Base-by-base conservation (phyloP, 2,797 vertebrate genomes). In the Poeciliopsis infans region DNA sequence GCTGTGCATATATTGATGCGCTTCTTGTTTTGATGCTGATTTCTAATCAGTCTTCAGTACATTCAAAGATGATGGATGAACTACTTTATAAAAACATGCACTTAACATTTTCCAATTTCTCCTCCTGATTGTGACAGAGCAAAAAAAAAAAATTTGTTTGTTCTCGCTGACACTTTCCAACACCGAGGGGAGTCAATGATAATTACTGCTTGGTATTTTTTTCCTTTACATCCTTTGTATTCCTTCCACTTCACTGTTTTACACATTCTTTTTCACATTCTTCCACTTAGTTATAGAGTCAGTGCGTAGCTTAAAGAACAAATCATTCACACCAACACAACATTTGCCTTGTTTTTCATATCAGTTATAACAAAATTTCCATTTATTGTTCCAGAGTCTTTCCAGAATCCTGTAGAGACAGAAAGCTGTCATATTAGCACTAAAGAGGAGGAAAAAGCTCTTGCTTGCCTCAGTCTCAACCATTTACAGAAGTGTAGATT, bases 191-290 rank as follows among this genome's bases (percentile, higher is more conserved):
- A 69, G 45, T 2, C 28, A 75, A 75, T 16, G 49, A 77, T 39
- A 83, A 90, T 88, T 81, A 82, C 76, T 33, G 2, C 49, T 23
- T 71, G 43, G 72, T 31, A 23, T 66, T 66, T 77, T 80, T 64
- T 82, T 85, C 33, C 45, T 83, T 82, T 77, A 71, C 43, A 33
- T 57, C 49, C 33, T 70, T 13, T 43, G 33, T 49, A 23, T 46
- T 31, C 20, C 49, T 31, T 39, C 16, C 28, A 39, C 51, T 15
- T 69, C 6, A 23, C 13, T 15, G 0, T 18, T 7, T 53, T 45
- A 77, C 80, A 71, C 23, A 33, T 64, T 83, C 23, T 36, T 33
- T 13, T 49, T 76, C 78, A 75, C 72, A 66, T 84, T n/a, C 43
- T 25, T n/a, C 25, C 53, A 7, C 53, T 39, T 41, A 53, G 78